Evolutionary conservation across 2,797 vertebrate species (phyloP).

Genomic region (Halcyon badia): DNA sequence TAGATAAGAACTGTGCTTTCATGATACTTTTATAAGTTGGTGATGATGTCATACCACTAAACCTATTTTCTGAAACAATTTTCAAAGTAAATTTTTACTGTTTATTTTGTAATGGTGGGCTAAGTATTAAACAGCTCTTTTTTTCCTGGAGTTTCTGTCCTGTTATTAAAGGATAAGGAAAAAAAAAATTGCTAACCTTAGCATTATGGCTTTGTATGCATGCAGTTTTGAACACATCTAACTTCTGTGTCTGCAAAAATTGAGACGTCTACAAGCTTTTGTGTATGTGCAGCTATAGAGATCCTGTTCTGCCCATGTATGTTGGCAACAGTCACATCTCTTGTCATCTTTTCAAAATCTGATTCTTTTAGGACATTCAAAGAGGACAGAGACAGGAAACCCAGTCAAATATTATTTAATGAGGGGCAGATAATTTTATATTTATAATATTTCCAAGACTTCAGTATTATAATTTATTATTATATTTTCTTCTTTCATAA

Average conservation of each 20-base stretch:
- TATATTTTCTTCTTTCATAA: neutral
- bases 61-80: neutral
- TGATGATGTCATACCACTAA: neutral
- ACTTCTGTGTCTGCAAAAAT: neutral
- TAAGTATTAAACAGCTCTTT: neutral
- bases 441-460: neutral
- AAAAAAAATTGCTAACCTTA: neutral
- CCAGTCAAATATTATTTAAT: neutral
- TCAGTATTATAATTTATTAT: neutral
- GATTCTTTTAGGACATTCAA: neutral
- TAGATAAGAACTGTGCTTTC: neutral
- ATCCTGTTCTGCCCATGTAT: neutral
- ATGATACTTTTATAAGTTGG: neutral
- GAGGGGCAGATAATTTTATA: neutral
- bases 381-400: neutral
- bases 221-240: neutral
- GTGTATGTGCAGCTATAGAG: neutral
- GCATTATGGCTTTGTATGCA: neutral
- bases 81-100: neutral
- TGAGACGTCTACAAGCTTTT: neutral
- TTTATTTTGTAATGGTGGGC: neutral
- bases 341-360: neutral
- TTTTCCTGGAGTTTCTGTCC: neutral
- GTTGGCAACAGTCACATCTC: neutral
- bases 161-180: neutral